These are phyloP conservation scores for Anagrus nilaparvatae DNA, from an alignment of 1,140 invertebrate genomes.

Conservation along the genomic window DNA sequence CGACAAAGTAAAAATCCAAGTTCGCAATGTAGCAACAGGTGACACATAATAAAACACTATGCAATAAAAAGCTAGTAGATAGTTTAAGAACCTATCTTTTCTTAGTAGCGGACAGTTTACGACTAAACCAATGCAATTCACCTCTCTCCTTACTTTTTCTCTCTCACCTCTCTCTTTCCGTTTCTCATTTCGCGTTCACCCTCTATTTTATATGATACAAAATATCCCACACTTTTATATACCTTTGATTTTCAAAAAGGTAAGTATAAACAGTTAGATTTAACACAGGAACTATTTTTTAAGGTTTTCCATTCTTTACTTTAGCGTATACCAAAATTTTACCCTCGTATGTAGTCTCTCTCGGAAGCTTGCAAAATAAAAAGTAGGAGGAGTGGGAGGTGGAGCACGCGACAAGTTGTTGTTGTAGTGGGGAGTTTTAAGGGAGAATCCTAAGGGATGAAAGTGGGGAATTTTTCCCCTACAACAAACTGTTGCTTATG, in stretches of 20 bases:
- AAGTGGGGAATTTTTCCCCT: conserved; percentile 23
- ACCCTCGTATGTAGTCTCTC: too few species aligned
- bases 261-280: too few species aligned
- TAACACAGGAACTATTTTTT: too few species aligned
- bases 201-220: conserved; percentile 2
- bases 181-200: conserved; percentile 16
- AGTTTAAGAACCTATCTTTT: too few species aligned
- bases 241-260: conserved; percentile 14
- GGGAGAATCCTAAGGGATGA: too few species aligned
- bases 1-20: too few species aligned
- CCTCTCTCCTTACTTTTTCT: conserved; percentile 30
- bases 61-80: too few species aligned
- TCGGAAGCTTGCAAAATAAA: conserved; percentile 13
- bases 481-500: too few species aligned
- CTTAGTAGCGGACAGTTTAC: conserved; percentile 32
- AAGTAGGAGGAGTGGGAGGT: conserved; percentile 35
- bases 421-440: conserved; percentile 23
- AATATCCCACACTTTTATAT: conserved; percentile 16
- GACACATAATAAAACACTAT: too few species aligned
- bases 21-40: too few species aligned
- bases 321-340: too few species aligned
- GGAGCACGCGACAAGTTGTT: conserved; percentile 36
- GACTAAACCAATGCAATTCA: conserved; percentile 33
- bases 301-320: too few species aligned
- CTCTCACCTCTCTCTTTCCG: conserved; percentile 22